A percentile compares a stretch with the other conserved stretches of the same genome.
These are phyloP conservation scores for Pelvicachromis taeniatus DNA, from an alignment of 2,113 vertebrate species.

Conservation along the genomic window DNA sequence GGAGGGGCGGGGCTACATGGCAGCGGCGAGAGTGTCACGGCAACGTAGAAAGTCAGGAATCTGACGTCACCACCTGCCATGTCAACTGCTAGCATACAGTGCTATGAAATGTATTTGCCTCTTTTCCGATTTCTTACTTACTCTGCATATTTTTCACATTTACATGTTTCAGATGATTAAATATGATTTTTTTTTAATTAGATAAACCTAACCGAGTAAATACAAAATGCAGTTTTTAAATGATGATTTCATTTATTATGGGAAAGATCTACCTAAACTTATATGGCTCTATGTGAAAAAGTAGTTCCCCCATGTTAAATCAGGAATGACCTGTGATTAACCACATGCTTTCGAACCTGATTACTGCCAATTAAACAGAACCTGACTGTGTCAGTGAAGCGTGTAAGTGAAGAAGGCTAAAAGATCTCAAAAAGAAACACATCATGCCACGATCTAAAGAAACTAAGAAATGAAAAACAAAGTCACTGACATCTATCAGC, in stretches of 20 bases:
- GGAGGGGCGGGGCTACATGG: conserved; percentile 38
- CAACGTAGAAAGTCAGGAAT: conserved; percentile 24
- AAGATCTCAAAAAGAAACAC: neutral
- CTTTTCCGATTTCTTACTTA: neutral
- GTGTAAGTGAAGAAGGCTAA: neutral
- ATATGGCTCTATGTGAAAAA: neutral
- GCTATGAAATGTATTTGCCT: neutral
- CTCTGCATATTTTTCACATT: neutral
- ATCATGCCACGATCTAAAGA: neutral
- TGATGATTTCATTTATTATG: neutral
- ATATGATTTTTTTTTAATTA: neutral
- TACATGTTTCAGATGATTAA: neutral
- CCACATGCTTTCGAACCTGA: neutral
- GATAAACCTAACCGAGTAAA: neutral
- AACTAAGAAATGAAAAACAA: neutral
- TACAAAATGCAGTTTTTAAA: neutral
- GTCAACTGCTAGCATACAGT: neutral
- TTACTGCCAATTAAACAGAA: neutral
- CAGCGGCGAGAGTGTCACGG: neutral
- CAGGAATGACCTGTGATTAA: neutral
- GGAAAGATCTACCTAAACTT: neutral
- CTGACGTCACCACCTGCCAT: neutral
- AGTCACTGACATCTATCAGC: neutral
- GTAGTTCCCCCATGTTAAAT: neutral
- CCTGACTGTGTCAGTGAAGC: neutral